Percentiles rank a stretch among this genome's conserved stretches.
Evolutionary conservation across 1,140 invertebrate species (phyloP).

Genomic region (Bombus terrestris): DNA sequence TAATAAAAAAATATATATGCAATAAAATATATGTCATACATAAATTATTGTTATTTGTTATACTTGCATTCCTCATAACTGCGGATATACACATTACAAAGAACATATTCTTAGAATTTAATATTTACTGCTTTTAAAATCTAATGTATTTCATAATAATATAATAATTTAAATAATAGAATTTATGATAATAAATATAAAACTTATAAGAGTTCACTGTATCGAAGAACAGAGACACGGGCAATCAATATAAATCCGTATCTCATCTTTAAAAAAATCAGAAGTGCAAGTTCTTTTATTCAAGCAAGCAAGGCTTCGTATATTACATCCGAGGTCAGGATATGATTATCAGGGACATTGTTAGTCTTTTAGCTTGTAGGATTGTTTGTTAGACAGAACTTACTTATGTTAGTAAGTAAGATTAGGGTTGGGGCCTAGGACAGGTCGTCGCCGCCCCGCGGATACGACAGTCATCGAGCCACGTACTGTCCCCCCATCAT

Average conservation of each 20-base stretch:
- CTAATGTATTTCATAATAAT: slow-evolving; percentile 48
- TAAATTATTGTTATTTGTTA: background rate
- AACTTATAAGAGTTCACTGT: slow-evolving; percentile 30
- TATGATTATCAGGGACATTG: slow-evolving; percentile 75
- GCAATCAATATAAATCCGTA: slow-evolving; percentile 77
- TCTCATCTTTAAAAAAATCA: slow-evolving; percentile 30
- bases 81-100: background rate
- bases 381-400: slow-evolving; percentile 83
- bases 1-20: background rate
- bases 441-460: slow-evolving; percentile 83
- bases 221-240: slow-evolving; percentile 70
- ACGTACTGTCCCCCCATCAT: slow-evolving; percentile 84
- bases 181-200: slow-evolving; percentile 26
- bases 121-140: slow-evolving; percentile 35
- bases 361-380: slow-evolving; percentile 78
- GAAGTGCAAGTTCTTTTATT: slow-evolving; percentile 38
- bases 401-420: slow-evolving; percentile 84
- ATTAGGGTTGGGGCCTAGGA: slow-evolving; percentile 83
- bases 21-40: background rate
- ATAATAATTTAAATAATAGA: slow-evolving; percentile 57
- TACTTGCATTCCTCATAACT: background rate
- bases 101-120: slow-evolving; percentile 62
- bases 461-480: slow-evolving; percentile 84
- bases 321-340: slow-evolving; percentile 81
- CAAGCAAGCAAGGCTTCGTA: slow-evolving; percentile 81